phyloP scores from a whole-genome alignment of 2,888 invertebrate species.

The Sepiola atlantica region DNA sequence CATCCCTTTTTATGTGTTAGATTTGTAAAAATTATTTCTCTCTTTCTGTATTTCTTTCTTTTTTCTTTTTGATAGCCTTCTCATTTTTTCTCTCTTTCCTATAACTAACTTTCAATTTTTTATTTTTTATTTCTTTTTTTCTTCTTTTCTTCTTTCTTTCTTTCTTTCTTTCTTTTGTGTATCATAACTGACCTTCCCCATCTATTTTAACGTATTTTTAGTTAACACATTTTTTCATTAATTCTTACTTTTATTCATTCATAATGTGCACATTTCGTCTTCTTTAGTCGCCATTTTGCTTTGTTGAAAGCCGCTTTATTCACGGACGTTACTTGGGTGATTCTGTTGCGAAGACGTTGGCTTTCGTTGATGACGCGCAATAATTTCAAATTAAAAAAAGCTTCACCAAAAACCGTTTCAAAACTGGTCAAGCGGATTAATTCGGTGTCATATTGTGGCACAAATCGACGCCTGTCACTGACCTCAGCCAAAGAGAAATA shows the following conservation, averaged over 20 bases:
- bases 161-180: not conserved
- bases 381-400: not conserved
- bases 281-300: not conserved
- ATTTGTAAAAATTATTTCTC: too few relatives aligned
- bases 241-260: not conserved
- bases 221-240: not conserved
- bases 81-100: not conserved
- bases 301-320: not conserved
- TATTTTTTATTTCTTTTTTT: not conserved
- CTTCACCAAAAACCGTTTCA: not conserved
- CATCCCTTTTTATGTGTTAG: too few relatives aligned
- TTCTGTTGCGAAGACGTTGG: not conserved
- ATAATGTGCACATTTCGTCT: not conserved
- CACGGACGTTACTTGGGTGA: not conserved
- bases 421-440: slow-evolving; percentile 24
- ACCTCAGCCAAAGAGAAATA: not conserved
- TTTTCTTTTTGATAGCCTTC: too few relatives aligned
- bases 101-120: not conserved
- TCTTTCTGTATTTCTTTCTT: not conserved
- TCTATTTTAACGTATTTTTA: not conserved
- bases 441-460: slow-evolving; percentile 4
- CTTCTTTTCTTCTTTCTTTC: not conserved
- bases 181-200: not conserved
- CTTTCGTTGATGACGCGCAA: not conserved
- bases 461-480: not conserved